These are phyloP conservation scores for Linepithema humile DNA, from an alignment of 1,140 invertebrate species.

Conservation along the genomic window DNA sequence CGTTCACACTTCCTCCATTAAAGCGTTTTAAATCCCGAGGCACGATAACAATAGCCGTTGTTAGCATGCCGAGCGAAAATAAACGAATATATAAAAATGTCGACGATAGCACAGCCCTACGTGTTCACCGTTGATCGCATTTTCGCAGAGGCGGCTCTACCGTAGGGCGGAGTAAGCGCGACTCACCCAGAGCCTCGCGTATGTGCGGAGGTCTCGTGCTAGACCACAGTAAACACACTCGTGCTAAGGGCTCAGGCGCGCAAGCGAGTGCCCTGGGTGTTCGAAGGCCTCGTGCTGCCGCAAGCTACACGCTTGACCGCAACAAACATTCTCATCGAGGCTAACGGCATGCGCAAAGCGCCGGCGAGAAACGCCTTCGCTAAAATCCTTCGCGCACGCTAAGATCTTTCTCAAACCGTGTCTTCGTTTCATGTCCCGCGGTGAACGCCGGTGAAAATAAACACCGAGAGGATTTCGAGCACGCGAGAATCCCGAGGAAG, in stretches of 20 bases:
- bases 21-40: not conserved
- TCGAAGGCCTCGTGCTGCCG: constrained; percentile 5
- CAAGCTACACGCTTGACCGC: constrained; percentile 31
- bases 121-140: constrained; percentile 37
- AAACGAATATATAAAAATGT: not conserved
- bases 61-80: not conserved
- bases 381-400: not conserved
- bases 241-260: constrained; percentile 20
- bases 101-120: constrained; percentile 23
- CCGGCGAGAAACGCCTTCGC: constrained; percentile 11
- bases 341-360: constrained; percentile 1
- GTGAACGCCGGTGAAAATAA: not conserved
- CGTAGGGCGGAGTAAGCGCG: not conserved
- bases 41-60: not conserved
- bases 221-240: constrained; percentile 50
- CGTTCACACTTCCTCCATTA: not conserved
- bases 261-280: constrained; percentile 34
- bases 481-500: not conserved
- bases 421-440: not conserved
- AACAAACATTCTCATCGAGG: constrained; percentile 13
- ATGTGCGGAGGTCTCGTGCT: constrained; percentile 28
- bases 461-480: not conserved
- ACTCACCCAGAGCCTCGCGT: constrained; percentile 22
- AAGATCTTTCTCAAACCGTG: not conserved
- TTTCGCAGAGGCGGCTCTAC: constrained; percentile 49